These are phyloP conservation scores for Megaptera novaeangliae DNA, from an alignment of 2,113 vertebrate genomes.

Conservation along the genomic window DNA sequence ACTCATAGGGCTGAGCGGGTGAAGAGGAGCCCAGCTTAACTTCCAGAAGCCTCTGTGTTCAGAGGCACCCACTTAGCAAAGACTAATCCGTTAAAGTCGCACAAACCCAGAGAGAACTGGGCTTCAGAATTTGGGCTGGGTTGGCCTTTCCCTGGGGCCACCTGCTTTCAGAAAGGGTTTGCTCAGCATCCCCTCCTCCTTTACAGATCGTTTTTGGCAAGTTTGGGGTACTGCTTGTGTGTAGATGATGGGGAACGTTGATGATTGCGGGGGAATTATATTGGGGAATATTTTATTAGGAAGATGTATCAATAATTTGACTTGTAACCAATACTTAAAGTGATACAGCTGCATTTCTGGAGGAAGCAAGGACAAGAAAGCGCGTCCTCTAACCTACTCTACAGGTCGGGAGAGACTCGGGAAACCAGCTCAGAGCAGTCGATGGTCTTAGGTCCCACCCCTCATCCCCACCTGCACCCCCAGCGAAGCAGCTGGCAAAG, in stretches of 20 bases:
- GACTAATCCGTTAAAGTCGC: not conserved
- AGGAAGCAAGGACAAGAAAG: not conserved
- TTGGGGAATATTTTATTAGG: not conserved
- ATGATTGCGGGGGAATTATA: too few species aligned
- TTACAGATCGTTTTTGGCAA: not conserved
- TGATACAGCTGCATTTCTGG: not conserved
- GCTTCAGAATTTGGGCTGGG: too few species aligned
- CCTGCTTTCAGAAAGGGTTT: not conserved
- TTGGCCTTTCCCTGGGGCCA: not conserved
- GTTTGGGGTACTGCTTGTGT: rapidly evolving
- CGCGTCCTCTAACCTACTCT: not conserved
- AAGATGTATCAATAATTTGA: not conserved
- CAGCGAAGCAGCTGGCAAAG: not conserved
- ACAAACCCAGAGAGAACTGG: not conserved
- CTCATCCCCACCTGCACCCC: rapidly evolving
- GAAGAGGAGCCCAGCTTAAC: not conserved
- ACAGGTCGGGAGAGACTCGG: rapidly evolving
- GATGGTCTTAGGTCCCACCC: not conserved
- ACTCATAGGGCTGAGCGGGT: not conserved
- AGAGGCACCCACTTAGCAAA: not conserved
- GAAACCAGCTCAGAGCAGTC: not conserved
- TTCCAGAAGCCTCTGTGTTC: not conserved
- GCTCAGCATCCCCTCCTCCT: not conserved
- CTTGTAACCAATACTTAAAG: not conserved
- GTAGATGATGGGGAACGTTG: rapidly evolving